Evolutionary conservation across 2,797 vertebrate genomes (phyloP).

Genomic region (Oryzias sinensis): DNA sequence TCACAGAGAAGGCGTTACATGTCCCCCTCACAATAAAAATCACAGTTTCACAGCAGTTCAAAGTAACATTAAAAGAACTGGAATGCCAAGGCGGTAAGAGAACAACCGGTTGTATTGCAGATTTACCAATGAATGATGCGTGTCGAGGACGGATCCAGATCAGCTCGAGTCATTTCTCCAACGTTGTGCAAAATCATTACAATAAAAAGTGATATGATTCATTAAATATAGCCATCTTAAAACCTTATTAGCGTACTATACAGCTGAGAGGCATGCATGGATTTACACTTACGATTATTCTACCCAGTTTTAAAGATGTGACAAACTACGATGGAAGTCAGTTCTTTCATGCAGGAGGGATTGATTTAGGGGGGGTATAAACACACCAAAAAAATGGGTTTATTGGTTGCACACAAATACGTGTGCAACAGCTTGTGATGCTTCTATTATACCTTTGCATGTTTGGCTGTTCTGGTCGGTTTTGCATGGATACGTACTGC

Average conservation of each 20-base stretch:
- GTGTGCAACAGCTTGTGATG: conserved; percentile 12
- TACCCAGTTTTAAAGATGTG: conserved; percentile 49
- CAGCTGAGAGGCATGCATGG: conserved; percentile 78
- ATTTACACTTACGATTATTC: conserved; percentile 70
- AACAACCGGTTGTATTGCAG: conserved; percentile 67
- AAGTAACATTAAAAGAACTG: conserved; percentile 52
- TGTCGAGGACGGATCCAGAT: conserved; percentile 53
- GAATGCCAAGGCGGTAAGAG: conserved; percentile 58
- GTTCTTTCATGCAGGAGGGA: conserved; percentile 65
- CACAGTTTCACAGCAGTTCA: conserved; percentile 77
- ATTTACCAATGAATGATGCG: conserved; percentile 58
- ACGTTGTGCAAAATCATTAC: conserved; percentile 67
- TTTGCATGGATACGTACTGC: conserved; percentile 53
- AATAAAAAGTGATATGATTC: conserved; percentile 66
- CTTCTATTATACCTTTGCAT: conserved; percentile 9
- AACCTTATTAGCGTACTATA: conserved; percentile 72
- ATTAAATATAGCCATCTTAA: conserved; percentile 60
- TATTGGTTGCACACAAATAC: conserved; percentile 41
- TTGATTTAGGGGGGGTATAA: conserved; percentile 18
- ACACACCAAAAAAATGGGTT: conserved; percentile 38
- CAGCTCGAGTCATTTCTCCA: conserved; percentile 40
- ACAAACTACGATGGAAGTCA: conserved; percentile 43
- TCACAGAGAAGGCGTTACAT: conserved; percentile 35
- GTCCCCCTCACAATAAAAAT: conserved; percentile 53
- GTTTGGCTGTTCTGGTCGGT: conserved; percentile 40